Conservation (phyloP, 2,113 vertebrate species). For the Ramphastos sulfuratus region DNA sequence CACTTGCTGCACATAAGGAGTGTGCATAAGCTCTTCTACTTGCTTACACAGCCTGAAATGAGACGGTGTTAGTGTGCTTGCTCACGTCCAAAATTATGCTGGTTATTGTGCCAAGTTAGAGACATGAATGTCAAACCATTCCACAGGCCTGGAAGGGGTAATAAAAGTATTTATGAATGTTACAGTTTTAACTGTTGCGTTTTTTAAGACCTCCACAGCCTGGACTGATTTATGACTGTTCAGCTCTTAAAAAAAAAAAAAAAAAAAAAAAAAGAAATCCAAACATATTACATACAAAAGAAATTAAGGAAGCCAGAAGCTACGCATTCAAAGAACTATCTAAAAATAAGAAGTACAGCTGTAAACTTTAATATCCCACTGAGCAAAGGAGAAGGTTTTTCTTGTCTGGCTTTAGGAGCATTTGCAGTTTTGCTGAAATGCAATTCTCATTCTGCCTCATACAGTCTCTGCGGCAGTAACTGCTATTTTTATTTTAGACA, state of each 20-base stretch:
- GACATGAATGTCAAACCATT: not conserved
- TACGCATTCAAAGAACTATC: conserved; percentile 28
- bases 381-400: conserved; percentile 23
- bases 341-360: conserved; percentile 47
- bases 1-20: not conserved
- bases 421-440: conserved; percentile 36
- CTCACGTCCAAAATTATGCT: not conserved
- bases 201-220: conserved; percentile 23
- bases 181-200: not conserved
- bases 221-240: conserved; percentile 13
- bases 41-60: not conserved
- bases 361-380: conserved; percentile 44
- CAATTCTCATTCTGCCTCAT: conserved; percentile 12
- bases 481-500: conserved; percentile 22
- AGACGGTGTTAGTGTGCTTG: not conserved
- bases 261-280: not conserved
- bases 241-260: not conserved
- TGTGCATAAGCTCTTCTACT: not conserved
- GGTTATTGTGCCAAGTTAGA: not conserved
- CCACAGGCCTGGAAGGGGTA: conserved; percentile 24
- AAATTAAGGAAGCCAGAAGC: conserved; percentile 44
- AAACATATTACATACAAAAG: conserved; percentile 5
- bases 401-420: conserved; percentile 1
- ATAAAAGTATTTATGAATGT: conserved; percentile 56
- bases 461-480: not conserved